phyloP scores from a whole-genome alignment of 2,888 invertebrate species.

The Onchidella celtica region DNA sequence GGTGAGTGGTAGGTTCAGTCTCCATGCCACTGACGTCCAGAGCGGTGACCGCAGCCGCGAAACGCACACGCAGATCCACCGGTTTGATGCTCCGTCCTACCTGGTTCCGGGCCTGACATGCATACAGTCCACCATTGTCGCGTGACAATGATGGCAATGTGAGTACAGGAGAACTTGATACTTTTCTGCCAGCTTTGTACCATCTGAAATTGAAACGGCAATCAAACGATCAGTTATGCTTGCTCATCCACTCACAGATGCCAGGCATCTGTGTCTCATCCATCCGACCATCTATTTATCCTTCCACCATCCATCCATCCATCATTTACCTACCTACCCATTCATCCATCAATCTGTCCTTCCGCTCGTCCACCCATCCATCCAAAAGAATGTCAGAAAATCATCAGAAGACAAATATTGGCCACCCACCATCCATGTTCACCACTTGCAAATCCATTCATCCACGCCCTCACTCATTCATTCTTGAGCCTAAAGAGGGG shows the following conservation, averaged over 20 bases:
- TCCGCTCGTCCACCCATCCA: background rate
- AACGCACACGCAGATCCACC: constrained; percentile 36
- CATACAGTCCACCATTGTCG: constrained; percentile 45
- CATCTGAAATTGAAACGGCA: constrained; percentile 28
- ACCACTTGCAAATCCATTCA: too few species aligned
- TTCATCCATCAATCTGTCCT: background rate
- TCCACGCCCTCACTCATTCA: too few species aligned
- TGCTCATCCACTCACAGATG: too few species aligned
- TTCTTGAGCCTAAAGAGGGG: too few species aligned
- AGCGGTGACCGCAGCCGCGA: background rate
- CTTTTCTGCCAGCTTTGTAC: constrained; percentile 41
- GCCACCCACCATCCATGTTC: too few species aligned
- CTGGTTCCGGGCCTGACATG: constrained; percentile 45
- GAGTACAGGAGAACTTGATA: constrained; percentile 9
- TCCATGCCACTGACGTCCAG: background rate
- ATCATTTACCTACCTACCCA: too few species aligned
- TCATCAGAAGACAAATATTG: too few species aligned
- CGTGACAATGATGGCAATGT: background rate
- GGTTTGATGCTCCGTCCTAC: constrained; percentile 47
- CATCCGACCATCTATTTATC: too few species aligned
- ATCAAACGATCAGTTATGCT: background rate
- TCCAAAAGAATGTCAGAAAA: too few species aligned
- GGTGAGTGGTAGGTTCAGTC: background rate
- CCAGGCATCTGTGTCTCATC: too few species aligned
- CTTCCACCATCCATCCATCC: background rate